Evolutionary conservation across 1,140 invertebrate genomes (phyloP), one percentile per base, ranked within the genome.

Genomic region (Octopus bimaculoides): DNA sequence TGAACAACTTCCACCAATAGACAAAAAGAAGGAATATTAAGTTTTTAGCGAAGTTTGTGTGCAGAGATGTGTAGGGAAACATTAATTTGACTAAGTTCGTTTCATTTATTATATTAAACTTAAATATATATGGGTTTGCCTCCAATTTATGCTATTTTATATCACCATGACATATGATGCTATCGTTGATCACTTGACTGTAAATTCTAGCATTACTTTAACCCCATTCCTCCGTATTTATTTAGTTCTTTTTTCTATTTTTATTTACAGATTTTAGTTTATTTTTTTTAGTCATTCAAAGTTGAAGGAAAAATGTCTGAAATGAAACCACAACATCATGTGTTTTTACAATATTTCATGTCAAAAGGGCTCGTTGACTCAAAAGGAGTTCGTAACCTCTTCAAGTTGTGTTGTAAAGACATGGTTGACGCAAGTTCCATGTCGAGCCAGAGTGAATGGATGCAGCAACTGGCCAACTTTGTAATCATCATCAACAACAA

Each of bases 281-380:
- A n/a, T 9, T 71, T 12, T 12, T 71, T 12, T 71, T 71, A 12
- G 66, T 20, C 5, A 17, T n/a, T 71, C 66, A 71, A 71, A 41
- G 26, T 41, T 41, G 26, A 41, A 41, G 26, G 26, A 3, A 41
- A 41, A 14, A 71, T 71, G 66, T 14, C 8, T n/a, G 66, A 71
- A 10, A 71, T 87, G 81, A 82, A 77, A 73, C 77, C 84, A 10
- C 81, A 83, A 77, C 86, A 87, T 77, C 80, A 81, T 20, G 78
- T 86, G 52, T 87, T 89, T 75, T 81, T 89, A 4, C 88, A 89
- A 77, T 77, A 85, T 3, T 87, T 89, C 77, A 85, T 89, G 85
- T 86, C 86, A 0, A 79, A 81, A 77, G 84, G 85, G 66, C 82
- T 89, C 7, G 78, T 88, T 6, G 82, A 86, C 83, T 83, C 84